Evolutionary conservation across 53 echinoderm and acorn worm species (phyloP).

Genomic region (Arbacia lixula): DNA sequence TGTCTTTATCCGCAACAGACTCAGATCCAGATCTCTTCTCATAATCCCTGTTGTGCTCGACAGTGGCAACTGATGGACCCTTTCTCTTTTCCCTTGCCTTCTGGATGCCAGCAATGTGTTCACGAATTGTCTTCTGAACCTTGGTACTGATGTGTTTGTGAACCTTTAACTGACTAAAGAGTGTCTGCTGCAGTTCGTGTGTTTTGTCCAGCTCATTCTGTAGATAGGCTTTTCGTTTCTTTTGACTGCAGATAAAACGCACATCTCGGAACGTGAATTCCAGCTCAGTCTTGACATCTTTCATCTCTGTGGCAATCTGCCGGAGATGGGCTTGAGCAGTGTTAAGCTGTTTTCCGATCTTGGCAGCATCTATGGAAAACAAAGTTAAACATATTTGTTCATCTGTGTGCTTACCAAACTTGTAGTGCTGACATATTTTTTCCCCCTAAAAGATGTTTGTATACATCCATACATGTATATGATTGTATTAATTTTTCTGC

Average conservation of each 20-base stretch:
- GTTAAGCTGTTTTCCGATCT: neutral
- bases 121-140: constrained; percentile 1
- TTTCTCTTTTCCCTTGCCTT: neutral
- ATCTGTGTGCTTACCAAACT: neutral
- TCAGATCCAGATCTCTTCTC: no score
- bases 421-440: no score
- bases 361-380: neutral
- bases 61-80: no score
- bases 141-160: neutral
- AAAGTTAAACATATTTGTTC: neutral
- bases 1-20: no score
- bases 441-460: no score
- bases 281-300: constrained; percentile 3
- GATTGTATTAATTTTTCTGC: no score
- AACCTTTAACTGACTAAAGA: constrained; percentile 10
- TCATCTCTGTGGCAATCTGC: constrained; percentile 13
- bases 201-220: neutral
- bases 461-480: no score
- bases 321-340: constrained; percentile 6
- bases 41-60: no score
- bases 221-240: constrained; percentile 5
- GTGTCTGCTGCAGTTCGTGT: neutral
- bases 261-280: neutral
- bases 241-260: constrained; percentile 22
- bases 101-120: neutral